A percentile compares a stretch with the other conserved stretches of the same genome.
Conservation (phyloP, 1,140 invertebrate genomes). For the Bacillus rossius region DNA sequence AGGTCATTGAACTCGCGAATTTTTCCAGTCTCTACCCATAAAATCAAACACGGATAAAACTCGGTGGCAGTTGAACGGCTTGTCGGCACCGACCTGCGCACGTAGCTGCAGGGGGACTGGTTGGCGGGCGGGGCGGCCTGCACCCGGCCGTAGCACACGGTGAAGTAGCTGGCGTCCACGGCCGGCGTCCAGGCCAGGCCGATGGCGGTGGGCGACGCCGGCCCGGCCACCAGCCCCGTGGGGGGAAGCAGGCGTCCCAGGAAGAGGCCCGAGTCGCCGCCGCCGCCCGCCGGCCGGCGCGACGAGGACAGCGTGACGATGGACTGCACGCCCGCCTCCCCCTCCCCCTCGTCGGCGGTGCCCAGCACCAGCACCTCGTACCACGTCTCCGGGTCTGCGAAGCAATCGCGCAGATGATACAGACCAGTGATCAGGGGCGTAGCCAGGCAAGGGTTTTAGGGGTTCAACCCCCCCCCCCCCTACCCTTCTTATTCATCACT, state of each 20-base stretch:
- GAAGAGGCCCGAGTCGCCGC: neutral
- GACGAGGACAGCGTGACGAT: constrained; percentile 29
- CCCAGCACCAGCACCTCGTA: constrained; percentile 41
- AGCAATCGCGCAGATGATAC: no score
- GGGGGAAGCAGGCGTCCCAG: constrained; percentile 30
- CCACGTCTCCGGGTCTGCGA: constrained; percentile 35
- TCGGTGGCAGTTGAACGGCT: no score
- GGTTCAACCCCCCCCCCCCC: no score
- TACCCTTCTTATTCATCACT: no score
- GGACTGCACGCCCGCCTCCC: constrained; percentile 24
- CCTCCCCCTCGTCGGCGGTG: constrained; percentile 27
- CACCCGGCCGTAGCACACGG: constrained; percentile 46
- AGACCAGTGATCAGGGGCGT: no score
- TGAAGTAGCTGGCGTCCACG: constrained; percentile 38
- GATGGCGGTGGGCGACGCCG: constrained; percentile 44
- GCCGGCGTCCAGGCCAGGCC: constrained; percentile 43
- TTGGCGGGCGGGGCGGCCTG: constrained; percentile 25
- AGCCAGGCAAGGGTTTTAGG: no score
- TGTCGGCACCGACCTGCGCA: constrained; percentile 33
- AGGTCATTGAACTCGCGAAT: no score
- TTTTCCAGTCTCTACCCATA: no score
- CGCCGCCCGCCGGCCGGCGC: neutral
- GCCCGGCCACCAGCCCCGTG: constrained; percentile 44
- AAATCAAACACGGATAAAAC: no score
- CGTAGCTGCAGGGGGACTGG: constrained; percentile 25